Percentiles rank a stretch among this genome's conserved stretches.
These are phyloP conservation scores for Eledone cirrhosa DNA, from an alignment of 2,888 invertebrate species.

Conservation along the genomic window DNA sequence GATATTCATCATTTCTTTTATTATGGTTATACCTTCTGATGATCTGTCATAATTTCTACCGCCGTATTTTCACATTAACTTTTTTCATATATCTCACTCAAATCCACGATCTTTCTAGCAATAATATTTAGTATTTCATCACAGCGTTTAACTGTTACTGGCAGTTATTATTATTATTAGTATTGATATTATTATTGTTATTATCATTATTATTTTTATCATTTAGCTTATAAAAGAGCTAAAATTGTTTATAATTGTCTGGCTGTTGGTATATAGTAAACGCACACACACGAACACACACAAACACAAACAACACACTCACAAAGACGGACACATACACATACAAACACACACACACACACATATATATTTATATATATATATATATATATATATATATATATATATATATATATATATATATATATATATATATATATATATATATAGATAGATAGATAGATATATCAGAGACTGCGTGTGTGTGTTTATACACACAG, in stretches of 20 bases:
- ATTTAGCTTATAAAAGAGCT: too few species aligned
- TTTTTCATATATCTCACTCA: background rate
- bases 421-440: background rate
- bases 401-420: background rate
- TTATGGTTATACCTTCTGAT: too few species aligned
- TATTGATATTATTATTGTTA: background rate
- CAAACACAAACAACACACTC: background rate
- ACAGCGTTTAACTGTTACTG: slow-evolving; percentile 4
- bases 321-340: background rate
- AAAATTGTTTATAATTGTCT: too few species aligned
- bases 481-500: background rate
- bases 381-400: background rate
- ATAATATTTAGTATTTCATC: background rate
- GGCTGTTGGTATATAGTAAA: background rate
- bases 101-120: background rate
- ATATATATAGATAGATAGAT: background rate
- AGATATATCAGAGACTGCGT: too few species aligned
- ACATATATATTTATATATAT: background rate
- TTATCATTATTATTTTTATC: too few species aligned
- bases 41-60: too few species aligned
- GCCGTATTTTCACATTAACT: too few species aligned
- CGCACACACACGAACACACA: background rate
- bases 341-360: background rate
- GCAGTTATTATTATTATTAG: background rate
- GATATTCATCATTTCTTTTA: too few species aligned